A percentile compares a stretch with the other conserved stretches of the same genome.
phyloP scores from a whole-genome alignment of 2,113 vertebrate genomes.

The Siniperca chuatsi region DNA sequence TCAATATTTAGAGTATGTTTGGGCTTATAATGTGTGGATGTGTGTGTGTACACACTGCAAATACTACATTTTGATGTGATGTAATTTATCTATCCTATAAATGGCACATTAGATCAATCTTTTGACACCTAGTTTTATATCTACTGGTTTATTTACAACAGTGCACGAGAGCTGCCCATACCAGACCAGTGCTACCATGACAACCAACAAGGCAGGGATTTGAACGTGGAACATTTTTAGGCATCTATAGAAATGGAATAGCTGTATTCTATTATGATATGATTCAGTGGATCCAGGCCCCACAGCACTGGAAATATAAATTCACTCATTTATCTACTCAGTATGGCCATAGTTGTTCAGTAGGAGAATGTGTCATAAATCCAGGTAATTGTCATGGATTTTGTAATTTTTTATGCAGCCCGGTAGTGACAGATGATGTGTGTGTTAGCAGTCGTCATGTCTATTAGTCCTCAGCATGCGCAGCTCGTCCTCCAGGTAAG shows the following conservation, averaged over 20 bases:
- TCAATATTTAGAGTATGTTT: background rate
- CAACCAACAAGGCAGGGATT: background rate
- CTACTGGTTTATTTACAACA: conserved; percentile 26
- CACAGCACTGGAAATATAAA: no score
- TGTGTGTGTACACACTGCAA: background rate
- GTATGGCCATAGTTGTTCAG: background rate
- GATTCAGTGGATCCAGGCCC: background rate
- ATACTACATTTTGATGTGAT: background rate
- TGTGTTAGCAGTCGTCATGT: conserved; percentile 85
- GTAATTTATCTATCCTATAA: background rate
- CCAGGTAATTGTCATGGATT: background rate
- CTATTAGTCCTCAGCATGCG: conserved; percentile 88
- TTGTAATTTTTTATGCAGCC: background rate
- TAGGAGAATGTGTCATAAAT: background rate
- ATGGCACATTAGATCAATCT: conserved; percentile 16
- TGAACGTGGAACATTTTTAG: background rate
- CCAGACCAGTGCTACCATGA: background rate
- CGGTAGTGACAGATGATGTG: background rate
- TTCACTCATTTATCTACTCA: background rate
- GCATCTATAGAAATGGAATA: background rate
- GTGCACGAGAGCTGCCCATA: conserved; percentile 13
- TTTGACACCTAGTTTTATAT: conserved; percentile 34
- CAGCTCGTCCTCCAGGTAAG: conserved; percentile 92
- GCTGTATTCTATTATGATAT: background rate
- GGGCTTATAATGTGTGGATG: background rate